phyloP scores from a whole-genome alignment of 2,888 invertebrate genomes.

The Caenorhabditis doughertyi region DNA sequence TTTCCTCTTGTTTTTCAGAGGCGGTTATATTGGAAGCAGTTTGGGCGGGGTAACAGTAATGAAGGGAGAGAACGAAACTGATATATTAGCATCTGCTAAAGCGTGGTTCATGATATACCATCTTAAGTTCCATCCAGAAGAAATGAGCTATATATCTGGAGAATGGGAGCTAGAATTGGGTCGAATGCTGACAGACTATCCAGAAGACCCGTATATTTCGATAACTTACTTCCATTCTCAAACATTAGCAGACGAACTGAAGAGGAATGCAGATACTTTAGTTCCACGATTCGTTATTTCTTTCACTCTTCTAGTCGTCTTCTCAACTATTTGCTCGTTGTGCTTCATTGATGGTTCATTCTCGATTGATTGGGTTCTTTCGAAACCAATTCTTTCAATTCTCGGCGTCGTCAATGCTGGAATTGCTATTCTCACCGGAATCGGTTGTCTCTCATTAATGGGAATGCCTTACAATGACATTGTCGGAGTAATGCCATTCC shows the following conservation, averaged over 20 bases:
- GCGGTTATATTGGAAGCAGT: conserved; percentile 80
- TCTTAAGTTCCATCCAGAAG: conserved; percentile 80
- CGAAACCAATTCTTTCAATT: conserved; percentile 93
- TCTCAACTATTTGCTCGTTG: conserved; percentile 80
- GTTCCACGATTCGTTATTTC: conserved; percentile 80
- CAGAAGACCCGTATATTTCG: conserved; percentile 78
- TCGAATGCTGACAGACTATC: conserved; percentile 71
- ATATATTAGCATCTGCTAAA: conserved; percentile 74
- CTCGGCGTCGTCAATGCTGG: conserved; percentile 93
- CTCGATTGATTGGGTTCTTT: conserved; percentile 84
- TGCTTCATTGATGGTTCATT: conserved; percentile 93
- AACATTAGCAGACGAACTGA: conserved; percentile 93
- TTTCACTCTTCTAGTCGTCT: conserved; percentile 79
- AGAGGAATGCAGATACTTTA: conserved; percentile 91
- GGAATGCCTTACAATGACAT: conserved; percentile 95
- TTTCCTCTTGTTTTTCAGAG: conserved; percentile 63
- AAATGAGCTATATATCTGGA: conserved; percentile 81
- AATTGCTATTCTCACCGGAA: conserved; percentile 93
- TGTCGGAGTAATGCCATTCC: conserved; percentile 94
- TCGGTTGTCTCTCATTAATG: conserved; percentile 92
- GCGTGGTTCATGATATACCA: conserved; percentile 83
- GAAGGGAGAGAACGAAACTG: conserved; percentile 74
- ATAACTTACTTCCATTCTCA: conserved; percentile 85
- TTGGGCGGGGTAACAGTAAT: conserved; percentile 81
- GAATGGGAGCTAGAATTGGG: conserved; percentile 81